These are phyloP conservation scores for Cryptophagus acutangulus DNA, from an alignment of 2,888 invertebrate species.

Conservation along the genomic window DNA sequence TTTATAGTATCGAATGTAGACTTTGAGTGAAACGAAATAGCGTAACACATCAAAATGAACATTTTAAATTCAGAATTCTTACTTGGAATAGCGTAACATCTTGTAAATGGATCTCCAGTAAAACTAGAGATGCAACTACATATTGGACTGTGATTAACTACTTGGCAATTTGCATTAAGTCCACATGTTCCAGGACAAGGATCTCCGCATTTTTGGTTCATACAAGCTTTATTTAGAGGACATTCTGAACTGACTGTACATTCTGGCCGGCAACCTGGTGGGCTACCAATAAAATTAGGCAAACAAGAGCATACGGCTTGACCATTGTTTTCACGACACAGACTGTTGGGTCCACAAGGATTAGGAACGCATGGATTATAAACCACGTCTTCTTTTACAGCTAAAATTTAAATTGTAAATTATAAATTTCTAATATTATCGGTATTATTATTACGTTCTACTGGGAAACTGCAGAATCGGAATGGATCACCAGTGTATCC, in stretches of 20 bases:
- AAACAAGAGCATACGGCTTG: slow-evolving; percentile 75
- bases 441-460: slow-evolving; percentile 33
- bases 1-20: slow-evolving; percentile 6
- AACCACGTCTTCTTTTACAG: slow-evolving; percentile 30
- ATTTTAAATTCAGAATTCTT: slow-evolving; percentile 28
- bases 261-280: slow-evolving; percentile 78
- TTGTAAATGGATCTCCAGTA: slow-evolving; percentile 76
- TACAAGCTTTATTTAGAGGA: slow-evolving; percentile 71
- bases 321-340: slow-evolving; percentile 67
- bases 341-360: slow-evolving; percentile 78
- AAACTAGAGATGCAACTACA: slow-evolving; percentile 69
- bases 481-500: slow-evolving; percentile 74
- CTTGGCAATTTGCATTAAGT: slow-evolving; percentile 69
- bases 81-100: slow-evolving; percentile 58
- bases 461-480: slow-evolving; percentile 52
- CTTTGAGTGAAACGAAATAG: slow-evolving; percentile 4
- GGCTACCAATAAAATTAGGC: slow-evolving; percentile 64
- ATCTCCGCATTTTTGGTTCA: slow-evolving; percentile 75
- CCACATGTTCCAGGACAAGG: slow-evolving; percentile 81
- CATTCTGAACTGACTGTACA: slow-evolving; percentile 80
- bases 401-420: slow-evolving; percentile 20
- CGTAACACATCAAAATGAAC: not conserved
- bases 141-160: slow-evolving; percentile 76
- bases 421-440: not conserved
- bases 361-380: slow-evolving; percentile 67